These are phyloP conservation scores for Orchestia grillus DNA, from an alignment of 1,140 invertebrate species.

Conservation along the genomic window DNA sequence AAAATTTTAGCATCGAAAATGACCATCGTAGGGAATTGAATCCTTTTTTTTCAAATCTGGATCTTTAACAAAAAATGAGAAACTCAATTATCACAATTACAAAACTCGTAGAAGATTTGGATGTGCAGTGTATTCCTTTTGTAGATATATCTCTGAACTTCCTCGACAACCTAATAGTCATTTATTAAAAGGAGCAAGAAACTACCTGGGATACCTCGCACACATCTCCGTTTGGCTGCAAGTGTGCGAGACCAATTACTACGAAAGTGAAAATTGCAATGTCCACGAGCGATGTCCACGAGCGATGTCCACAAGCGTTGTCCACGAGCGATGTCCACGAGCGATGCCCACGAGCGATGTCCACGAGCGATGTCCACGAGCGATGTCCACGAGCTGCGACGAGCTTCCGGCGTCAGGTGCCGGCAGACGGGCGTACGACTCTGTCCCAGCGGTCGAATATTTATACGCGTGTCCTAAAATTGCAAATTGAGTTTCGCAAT, in stretches of 20 bases:
- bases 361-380: neutral
- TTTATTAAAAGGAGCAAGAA: too few relatives aligned
- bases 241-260: neutral
- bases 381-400: neutral
- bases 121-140: too few relatives aligned
- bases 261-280: neutral
- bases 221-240: neutral
- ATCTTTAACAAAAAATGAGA: too few relatives aligned
- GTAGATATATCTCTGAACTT: too few relatives aligned
- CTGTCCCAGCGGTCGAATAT: neutral
- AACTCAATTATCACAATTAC: too few relatives aligned
- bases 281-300: neutral
- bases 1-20: too few relatives aligned
- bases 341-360: neutral
- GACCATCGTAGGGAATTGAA: too few relatives aligned
- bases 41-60: too few relatives aligned
- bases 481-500: constrained; percentile 17
- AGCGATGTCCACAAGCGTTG: neutral
- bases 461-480: neutral
- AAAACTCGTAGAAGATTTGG: too few relatives aligned
- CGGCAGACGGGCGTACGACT: neutral
- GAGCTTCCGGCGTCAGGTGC: neutral
- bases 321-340: neutral
- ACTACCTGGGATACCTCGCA: neutral
- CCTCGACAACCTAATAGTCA: too few relatives aligned